Conservation (phyloP, 2,113 vertebrate genomes). For the Propithecus coquereli region DNA sequence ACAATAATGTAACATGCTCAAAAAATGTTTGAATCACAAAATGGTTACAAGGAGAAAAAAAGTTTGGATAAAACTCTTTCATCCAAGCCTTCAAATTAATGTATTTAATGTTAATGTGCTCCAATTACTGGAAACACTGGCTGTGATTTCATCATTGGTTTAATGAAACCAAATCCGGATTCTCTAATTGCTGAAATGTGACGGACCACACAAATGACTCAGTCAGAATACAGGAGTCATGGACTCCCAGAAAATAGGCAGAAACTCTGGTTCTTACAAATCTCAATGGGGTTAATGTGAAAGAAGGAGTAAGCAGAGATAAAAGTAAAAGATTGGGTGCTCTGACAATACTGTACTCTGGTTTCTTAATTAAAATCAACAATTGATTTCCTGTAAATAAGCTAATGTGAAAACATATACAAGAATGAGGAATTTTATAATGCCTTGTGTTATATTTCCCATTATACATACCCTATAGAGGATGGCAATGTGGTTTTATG, state of each 20-base stretch:
- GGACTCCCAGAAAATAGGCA: neutral
- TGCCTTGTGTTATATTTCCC: neutral
- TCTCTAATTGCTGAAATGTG: slow-evolving; percentile 31
- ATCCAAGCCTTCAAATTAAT: slow-evolving; percentile 40
- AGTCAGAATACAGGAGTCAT: neutral
- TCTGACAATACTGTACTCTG: neutral
- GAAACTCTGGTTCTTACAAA: neutral
- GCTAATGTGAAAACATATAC: neutral
- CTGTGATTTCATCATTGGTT: slow-evolving; percentile 23
- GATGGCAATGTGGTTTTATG: neutral
- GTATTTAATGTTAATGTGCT: slow-evolving; percentile 5
- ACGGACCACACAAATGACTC: neutral
- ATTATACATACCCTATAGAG: neutral
- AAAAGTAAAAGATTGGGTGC: neutral
- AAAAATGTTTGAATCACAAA: slow-evolving; percentile 27
- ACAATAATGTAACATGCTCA: neutral
- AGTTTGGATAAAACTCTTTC: slow-evolving; percentile 51
- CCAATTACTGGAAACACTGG: slow-evolving; percentile 27
- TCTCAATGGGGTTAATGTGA: neutral
- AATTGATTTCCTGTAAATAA: slow-evolving; percentile 9
- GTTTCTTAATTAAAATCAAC: neutral
- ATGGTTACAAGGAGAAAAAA: neutral
- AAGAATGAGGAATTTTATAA: neutral
- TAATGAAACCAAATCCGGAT: slow-evolving; percentile 9
- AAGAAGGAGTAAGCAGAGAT: neutral